Conservation (phyloP, 35 echinoderm and acorn worm genomes). For the Eucidaris tribuloides region DNA sequence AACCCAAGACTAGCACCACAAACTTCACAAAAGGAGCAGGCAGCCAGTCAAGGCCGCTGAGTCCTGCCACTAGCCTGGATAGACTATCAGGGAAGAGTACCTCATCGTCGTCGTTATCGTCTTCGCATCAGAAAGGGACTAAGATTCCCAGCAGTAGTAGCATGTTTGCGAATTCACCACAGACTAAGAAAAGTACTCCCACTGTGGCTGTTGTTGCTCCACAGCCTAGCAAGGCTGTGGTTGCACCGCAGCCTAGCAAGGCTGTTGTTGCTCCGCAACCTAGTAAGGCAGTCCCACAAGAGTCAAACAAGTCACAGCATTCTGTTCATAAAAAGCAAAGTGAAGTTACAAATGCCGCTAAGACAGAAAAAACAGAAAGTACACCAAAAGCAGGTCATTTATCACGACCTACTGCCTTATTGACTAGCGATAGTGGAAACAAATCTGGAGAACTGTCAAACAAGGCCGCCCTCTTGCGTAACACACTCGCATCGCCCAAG, state of each 20-base stretch:
- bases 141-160: conserved; percentile 57
- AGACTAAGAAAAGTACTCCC: conserved; percentile 20
- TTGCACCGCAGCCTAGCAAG: conserved; percentile 6
- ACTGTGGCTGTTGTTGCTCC: conserved; percentile 22
- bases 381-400: neutral
- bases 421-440: neutral
- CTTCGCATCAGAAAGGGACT: conserved; percentile 45
- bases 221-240: conserved; percentile 14
- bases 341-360: neutral
- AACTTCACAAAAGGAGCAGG: conserved; percentile 4
- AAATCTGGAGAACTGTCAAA: neutral
- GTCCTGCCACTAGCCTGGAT: conserved; percentile 63
- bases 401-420: conserved; percentile 3
- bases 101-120: neutral
- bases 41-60: neutral
- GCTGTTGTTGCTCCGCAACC: neutral
- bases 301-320: neutral
- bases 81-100: conserved; percentile 2
- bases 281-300: conserved; percentile 2
- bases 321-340: neutral
- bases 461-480: neutral
- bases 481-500: conserved; percentile 3
- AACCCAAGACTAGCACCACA: conserved; percentile 9
- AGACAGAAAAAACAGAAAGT: neutral
- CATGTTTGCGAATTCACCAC: conserved; percentile 7